Conservation (phyloP, 2,113 vertebrate species). For the Saguinus midas region DNA sequence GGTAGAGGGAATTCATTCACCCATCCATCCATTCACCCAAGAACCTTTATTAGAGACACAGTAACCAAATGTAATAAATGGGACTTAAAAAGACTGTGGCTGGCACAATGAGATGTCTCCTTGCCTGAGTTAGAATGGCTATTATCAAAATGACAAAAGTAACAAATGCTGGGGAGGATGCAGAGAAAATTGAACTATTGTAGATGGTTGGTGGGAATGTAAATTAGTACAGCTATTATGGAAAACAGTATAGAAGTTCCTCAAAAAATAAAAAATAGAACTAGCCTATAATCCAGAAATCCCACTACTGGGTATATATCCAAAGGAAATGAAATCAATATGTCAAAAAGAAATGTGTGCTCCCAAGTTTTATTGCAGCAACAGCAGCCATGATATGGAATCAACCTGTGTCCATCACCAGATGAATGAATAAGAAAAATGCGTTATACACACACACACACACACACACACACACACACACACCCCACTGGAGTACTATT, state of each 20-base stretch:
- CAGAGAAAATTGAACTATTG: neutral
- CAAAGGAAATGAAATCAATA: neutral
- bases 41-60: neutral
- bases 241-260: neutral
- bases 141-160: neutral
- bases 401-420: neutral
- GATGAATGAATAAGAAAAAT: neutral
- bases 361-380: neutral
- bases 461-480: too few species aligned
- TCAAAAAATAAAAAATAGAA: neutral
- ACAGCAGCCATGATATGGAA: neutral
- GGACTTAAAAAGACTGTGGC: neutral
- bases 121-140: neutral
- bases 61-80: slow-evolving; percentile 35
- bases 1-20: neutral
- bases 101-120: neutral
- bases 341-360: neutral
- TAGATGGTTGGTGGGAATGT: neutral
- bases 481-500: neutral
- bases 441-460: neutral
- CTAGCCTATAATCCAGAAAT: neutral
- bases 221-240: neutral
- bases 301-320: neutral
- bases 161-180: neutral
- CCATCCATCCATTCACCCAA: neutral